Base-by-base conservation (phyloP, 2,888 invertebrate species). In the Rhogogaster chlorosoma region DNA sequence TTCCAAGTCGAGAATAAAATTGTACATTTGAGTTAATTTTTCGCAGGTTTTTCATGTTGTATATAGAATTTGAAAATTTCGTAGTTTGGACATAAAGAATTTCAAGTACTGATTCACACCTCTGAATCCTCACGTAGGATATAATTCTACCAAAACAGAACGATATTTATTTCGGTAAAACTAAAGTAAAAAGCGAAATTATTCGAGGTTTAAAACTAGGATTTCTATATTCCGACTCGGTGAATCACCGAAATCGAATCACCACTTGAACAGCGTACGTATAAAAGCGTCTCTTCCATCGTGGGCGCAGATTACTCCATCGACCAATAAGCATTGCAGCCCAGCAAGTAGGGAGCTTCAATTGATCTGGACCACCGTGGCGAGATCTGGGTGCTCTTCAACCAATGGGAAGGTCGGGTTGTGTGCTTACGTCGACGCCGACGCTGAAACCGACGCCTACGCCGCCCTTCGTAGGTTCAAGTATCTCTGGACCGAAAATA, bases 341-440 rank as follows among this genome's bases (percentile, higher is more conserved):
- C 29, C 29, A 67, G 18, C 26, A 49, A 83, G 83, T 29, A 83
- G 83, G 83, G 45, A 45, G 83, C 67, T 83, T 83, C 83, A 83
- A 83, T 83, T 70, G 83, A 83, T 83, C 83, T 83, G 83, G 83
- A 83, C 83, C 83, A 67, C 49, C 83, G 83, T 38, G 7, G 45
- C 7, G 67, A 45, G 83, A 83, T 83, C 83, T 70, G 45, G 45
- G 64, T 45, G 38, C 45, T 83, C 38, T 38, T 67, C 32, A 32
- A 32, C 83, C 83, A 83, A 83, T 83, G 1, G 49, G 67, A 18
- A n/a, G 2, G n/a, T 49, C 15, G 83, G 70, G 42, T 45, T 26
- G 15, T 67, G 36, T 45, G 64, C 32, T 18, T 32, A 70, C 45
- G 45, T 36, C 64, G 80, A 80, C 80, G 80, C 80, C 38, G 42